Evolutionary conservation across 2,888 invertebrate species (phyloP), one percentile per base, ranked within the genome.

Genomic region (Crocallis elinguaria): DNA sequence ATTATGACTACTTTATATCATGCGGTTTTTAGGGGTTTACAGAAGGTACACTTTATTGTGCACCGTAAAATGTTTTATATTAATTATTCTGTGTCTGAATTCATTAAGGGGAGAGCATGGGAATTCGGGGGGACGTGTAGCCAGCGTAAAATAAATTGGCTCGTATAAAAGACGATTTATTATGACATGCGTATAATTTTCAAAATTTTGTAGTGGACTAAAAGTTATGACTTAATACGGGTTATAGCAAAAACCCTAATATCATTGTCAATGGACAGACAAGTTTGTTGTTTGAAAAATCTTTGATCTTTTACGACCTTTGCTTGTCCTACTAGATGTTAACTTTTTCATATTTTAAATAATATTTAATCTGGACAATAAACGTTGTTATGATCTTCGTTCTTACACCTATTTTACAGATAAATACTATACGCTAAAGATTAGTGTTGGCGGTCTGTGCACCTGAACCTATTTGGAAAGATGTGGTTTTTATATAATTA

Each of bases 1-100:
- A 41, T 41, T 42, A 46, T 44, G 43, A 51, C 35, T 48, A 43
- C 29, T 44, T 49, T 44, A 44, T 54, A 16, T 29, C 49, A 39
- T 44, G 44, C 36, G 54, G 54, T 54, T 48, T 53, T 48, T 43
- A 54, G 43, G 43, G 43, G 48, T 33, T 44, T 49, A 38, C 29
- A 49, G 44, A 45, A 54, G 44, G 49, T 49, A 49, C 50, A 32
- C 53, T 62, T 62, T 64, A 64, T 56, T 55, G 56, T 49, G 38
- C 52, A 53, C 55, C 48, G 57, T 64, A 64, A 64, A 64, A 60
- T 48, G 64, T 58, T 61, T 62, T 59, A 59, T 60, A 51, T 60
- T 64, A 64, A 61, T 64, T 55, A 64, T 55, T 59, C 61, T 39
- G 57, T 49, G 52, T 50, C 59, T 59, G 61, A 55, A 55, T 64